Base-by-base conservation (phyloP, 2,797 vertebrate species). In the Pampus argenteus region DNA sequence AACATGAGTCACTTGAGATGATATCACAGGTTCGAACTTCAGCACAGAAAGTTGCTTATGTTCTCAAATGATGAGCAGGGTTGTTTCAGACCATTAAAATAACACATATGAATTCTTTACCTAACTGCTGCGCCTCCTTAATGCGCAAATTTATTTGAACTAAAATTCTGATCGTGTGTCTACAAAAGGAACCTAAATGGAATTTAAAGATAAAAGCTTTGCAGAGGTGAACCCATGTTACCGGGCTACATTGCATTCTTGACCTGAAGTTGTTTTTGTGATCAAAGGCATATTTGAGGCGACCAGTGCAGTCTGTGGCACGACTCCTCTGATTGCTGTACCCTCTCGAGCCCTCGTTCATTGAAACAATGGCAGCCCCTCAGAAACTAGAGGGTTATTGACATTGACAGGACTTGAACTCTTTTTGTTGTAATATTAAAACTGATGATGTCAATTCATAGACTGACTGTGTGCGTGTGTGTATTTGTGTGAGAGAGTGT, bases 401-500 rank as follows among this genome's bases (percentile, higher is more conserved):
- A 90, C 87, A 84, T 85, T 87, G 89, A 88, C 88, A 81, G 66
- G 52, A 80, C 76, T 81, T 79, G 69, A 86, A 74, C 70, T 69
- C 47, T 55, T 66, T 66, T 34, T 26, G 56, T 67, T 77, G 50
- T 65, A 72, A 74, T 72, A 74, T 77, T 67, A 71, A 51, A 78
- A 60, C 22, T 20, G 52, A 80, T 79, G 66, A 76, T 22, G 71
- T 79, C 70, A 47, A 67, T 74, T 63, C 31, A 28, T 9, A 40
- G 42, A 28, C 26, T 49, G 74, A 31, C 14, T 15, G 63, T 22
- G 48, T 23, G 52, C 13, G 18, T 18, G 59, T 15, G 45, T n/a
- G 28, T n/a, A n/a, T n/a, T n/a, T 15, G 63, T 22, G 48, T 23
- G 52, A 13, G 18, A 14, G 59, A 11, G 45, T n/a, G 28, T 42